Conservation (phyloP, 1,140 invertebrate species). For the Pogonognathellus flavescens region DNA sequence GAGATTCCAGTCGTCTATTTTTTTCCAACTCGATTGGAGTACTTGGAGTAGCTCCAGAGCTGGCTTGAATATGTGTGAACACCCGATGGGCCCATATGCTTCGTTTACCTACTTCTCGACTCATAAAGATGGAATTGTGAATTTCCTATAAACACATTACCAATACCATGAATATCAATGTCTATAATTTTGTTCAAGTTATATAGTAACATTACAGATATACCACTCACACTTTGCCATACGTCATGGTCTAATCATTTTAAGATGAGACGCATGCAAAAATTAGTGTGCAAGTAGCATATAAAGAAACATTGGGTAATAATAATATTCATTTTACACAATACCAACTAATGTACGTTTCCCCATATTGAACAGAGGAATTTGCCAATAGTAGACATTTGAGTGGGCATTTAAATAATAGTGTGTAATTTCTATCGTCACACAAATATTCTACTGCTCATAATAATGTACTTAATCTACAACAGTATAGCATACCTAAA, state of each 20-base stretch:
- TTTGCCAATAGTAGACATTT: background rate
- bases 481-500: too few relatives aligned
- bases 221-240: too few relatives aligned
- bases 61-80: conserved; percentile 71
- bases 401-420: background rate
- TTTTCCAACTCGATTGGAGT: conserved; percentile 75
- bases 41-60: conserved; percentile 66
- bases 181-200: too few relatives aligned
- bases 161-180: too few relatives aligned
- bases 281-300: background rate
- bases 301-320: background rate
- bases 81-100: conserved; percentile 81
- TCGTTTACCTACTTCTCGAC: conserved; percentile 80
- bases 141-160: conserved; percentile 74
- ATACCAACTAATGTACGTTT: too few relatives aligned
- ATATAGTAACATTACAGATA: too few relatives aligned
- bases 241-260: too few relatives aligned
- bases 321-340: background rate
- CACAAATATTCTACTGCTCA: too few relatives aligned
- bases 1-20: conserved; percentile 76
- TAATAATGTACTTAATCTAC: too few relatives aligned
- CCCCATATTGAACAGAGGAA: too few relatives aligned
- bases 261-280: background rate
- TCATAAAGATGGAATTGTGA: conserved; percentile 82
- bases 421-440: background rate